Evolutionary conservation across 2,113 vertebrate genomes (phyloP), one percentile per base, ranked within the genome.

Genomic region (Bombycilla garrulus): DNA sequence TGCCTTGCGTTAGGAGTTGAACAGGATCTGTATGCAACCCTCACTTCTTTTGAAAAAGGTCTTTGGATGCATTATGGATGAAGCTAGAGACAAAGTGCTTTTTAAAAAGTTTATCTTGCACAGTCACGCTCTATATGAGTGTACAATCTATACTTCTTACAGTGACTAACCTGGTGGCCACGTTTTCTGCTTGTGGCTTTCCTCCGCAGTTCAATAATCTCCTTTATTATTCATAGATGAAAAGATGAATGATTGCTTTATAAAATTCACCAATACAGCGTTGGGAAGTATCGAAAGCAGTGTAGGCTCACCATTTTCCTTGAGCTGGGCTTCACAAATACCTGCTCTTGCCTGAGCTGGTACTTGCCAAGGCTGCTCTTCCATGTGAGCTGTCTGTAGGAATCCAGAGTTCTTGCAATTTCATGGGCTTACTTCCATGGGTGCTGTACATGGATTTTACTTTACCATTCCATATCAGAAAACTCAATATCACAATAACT

Each of bases 11-110:
- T n/a, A 65, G 66, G 22, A 60, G n/a, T 15, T 53, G 48, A 78
- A 50, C 19, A 67, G 60, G 17, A 67, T 77, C 51, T 78, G 36
- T 76, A 47, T 48, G 62, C 76, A 90, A 33, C 45, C 25, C 70
- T 83, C 1, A 1, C 19, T 92, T 21, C 31, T 84, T 92, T 35
- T 64, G 71, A 15, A 54, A 62, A 95, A 96, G 45, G 51, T 70
- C 47, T 85, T 83, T 31, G 56, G 69, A 90, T 97, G 76, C 82
- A 95, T 97, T 93, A 93, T 94, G 80, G 76, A 93, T 97, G 92
- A 92, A 88, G 82, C 29, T 42, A 29, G 47, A 92, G 74, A 69
- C 58, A 72, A 88, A 96, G 90, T 88, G 90, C 71, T 90, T 95
- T 93, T 88, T 42, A 74, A 83, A 47, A 90, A 93, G 64, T 95